These are phyloP conservation scores for Orchestia grillus DNA, from an alignment of 1,140 invertebrate genomes.

Conservation along the genomic window DNA sequence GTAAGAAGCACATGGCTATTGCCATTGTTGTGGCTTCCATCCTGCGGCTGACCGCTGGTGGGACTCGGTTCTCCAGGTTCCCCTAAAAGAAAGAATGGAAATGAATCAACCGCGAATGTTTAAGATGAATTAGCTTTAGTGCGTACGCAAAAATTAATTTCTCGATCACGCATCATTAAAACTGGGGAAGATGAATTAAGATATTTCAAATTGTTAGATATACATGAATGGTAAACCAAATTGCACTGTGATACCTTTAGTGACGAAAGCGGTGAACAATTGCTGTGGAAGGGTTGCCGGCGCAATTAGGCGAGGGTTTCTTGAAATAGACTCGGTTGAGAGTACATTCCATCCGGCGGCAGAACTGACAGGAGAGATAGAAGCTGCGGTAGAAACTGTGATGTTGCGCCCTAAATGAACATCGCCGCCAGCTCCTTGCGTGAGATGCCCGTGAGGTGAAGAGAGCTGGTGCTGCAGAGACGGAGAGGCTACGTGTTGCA, in stretches of 20 bases:
- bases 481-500: not conserved
- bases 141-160: too few species aligned
- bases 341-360: not conserved
- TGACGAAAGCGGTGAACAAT: slow-evolving; percentile 7
- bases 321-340: not conserved
- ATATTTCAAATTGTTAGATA: not conserved
- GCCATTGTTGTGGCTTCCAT: not conserved
- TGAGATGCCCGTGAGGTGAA: not conserved
- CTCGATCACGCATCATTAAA: not conserved
- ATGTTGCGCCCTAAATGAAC: not conserved
- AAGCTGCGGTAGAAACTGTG: not conserved
- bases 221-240: not conserved
- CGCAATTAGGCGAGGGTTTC: slow-evolving; percentile 11
- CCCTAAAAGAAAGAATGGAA: not conserved
- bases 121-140: not conserved
- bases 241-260: slow-evolving; percentile 4
- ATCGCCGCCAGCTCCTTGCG: not conserved
- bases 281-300: not conserved
- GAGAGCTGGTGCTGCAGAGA: not conserved
- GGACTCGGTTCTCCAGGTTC: slow-evolving; percentile 8
- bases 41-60: not conserved
- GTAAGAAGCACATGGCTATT: not conserved
- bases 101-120: not conserved
- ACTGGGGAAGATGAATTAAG: not conserved
- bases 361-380: not conserved